phyloP scores from a whole-genome alignment of 2,113 vertebrate genomes.

The Struthio camelus region DNA sequence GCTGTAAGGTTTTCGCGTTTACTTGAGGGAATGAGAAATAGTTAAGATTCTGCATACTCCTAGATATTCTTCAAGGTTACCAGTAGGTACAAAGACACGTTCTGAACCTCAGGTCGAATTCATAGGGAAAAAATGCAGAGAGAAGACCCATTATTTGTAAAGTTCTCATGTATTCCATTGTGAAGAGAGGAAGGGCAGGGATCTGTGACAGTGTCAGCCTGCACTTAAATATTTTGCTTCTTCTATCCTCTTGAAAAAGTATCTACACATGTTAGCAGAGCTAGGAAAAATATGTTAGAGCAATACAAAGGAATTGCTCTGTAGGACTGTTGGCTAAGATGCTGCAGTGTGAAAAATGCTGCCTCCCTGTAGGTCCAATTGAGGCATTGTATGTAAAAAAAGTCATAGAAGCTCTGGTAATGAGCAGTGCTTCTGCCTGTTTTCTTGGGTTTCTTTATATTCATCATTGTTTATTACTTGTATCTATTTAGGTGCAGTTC shows the following conservation, averaged over 20 bases:
- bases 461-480: neutral
- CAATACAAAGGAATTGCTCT: neutral
- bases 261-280: neutral
- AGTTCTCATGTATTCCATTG: neutral
- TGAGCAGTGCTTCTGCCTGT: neutral
- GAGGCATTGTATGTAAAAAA: neutral
- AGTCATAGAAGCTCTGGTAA: neutral
- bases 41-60: constrained; percentile 21
- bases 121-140: neutral
- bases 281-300: neutral
- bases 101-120: neutral
- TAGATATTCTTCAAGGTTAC: constrained; percentile 24
- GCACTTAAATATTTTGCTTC: neutral
- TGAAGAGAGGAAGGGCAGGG: neutral
- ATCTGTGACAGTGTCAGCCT: neutral
- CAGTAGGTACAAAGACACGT: neutral
- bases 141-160: neutral
- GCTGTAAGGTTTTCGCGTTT: neutral
- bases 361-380: neutral
- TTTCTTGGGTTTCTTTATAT: neutral
- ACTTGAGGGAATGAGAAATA: constrained; percentile 22
- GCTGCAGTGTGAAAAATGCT: neutral
- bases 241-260: neutral
- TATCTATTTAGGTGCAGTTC: neutral
- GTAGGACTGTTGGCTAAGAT: neutral